Evolutionary conservation across 2,797 vertebrate species (phyloP).

Genomic region (Nasua narica): DNA sequence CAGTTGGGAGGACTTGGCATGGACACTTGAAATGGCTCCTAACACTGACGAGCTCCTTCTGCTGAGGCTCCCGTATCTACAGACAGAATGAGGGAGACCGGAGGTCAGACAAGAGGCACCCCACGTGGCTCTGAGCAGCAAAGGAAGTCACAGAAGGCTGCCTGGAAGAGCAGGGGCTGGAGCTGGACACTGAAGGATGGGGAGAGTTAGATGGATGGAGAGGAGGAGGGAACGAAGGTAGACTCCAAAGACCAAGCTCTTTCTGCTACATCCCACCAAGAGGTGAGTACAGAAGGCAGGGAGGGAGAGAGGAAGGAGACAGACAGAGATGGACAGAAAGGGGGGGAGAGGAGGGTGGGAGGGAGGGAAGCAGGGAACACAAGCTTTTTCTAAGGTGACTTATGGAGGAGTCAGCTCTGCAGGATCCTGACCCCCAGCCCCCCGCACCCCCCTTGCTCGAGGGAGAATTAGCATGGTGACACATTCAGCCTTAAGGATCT

Average conservation of each 20-base stretch:
- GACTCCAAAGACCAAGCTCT: neutral
- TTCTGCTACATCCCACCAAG: neutral
- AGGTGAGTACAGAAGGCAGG: neutral
- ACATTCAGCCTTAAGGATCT: rapidly evolving
- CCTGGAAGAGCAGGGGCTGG: neutral
- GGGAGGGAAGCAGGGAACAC: neutral
- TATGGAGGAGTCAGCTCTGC: rapidly evolving
- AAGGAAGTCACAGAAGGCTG: neutral
- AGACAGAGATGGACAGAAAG: neutral
- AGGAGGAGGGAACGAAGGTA: neutral
- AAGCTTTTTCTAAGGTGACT: neutral
- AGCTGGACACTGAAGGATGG: neutral
- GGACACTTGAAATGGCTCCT: neutral
- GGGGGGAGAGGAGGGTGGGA: neutral
- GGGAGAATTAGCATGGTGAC: neutral
- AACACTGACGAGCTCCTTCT: neutral
- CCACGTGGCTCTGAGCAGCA: neutral
- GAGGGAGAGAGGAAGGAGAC: neutral
- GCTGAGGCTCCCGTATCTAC: neutral
- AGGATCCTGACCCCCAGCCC: neutral
- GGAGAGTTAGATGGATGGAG: neutral
- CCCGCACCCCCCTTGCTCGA: too few relatives aligned
- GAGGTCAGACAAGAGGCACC: neutral
- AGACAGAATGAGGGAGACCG: neutral
- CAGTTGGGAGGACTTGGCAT: neutral